Evolutionary conservation across 2,888 invertebrate species (phyloP), one percentile per base, ranked within the genome.

Genomic region (Anagyrus pseudococci): DNA sequence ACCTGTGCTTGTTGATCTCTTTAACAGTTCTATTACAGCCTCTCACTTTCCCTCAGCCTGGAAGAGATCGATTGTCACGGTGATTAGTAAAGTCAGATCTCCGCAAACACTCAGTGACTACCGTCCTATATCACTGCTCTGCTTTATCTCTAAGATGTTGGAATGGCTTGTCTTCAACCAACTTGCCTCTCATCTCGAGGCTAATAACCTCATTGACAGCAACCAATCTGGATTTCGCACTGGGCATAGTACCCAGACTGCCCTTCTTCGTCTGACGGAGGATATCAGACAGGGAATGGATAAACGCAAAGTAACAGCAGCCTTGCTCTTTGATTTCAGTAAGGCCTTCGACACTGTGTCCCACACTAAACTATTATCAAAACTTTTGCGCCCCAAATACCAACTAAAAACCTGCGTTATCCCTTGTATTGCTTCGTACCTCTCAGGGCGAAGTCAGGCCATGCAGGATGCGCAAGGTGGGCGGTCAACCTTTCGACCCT

Each of bases 131-230:
- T 49, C 64, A 0, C 17, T 64, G 0, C 46, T 67, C 2, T 60
- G 58, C 40, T 33, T 54, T 1, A 15, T 64, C 1, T 67, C 69
- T 1, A 67, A 69, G 37, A 46, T 64, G 0, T 47, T 69, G 3
- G 67, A 67, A 22, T 43, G 53, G 8, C 8, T 67, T 0, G 62
- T 66, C 1, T 47, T 41, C 25, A 52, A 56, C 22, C 69, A 69
- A 29, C 7, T 69, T 2, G 20, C 17, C 1, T 0, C 2, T 0
- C 66, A 53, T 20, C 1, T 66, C 1, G 20, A 58, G 2, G 8
- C 33, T 4, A 15, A 43, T 40, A 4, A 53, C n/a, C 25, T 67
- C 1, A n/a, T 62, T 17, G 50, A 63, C 53, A 29, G 44, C 1
- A 20, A 26, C 29, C 57, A 64, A 41, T 23, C 59, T 1, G 64